These are phyloP conservation scores for Marronus borbonicus DNA, from an alignment of 2,888 invertebrate species.

Conservation along the genomic window DNA sequence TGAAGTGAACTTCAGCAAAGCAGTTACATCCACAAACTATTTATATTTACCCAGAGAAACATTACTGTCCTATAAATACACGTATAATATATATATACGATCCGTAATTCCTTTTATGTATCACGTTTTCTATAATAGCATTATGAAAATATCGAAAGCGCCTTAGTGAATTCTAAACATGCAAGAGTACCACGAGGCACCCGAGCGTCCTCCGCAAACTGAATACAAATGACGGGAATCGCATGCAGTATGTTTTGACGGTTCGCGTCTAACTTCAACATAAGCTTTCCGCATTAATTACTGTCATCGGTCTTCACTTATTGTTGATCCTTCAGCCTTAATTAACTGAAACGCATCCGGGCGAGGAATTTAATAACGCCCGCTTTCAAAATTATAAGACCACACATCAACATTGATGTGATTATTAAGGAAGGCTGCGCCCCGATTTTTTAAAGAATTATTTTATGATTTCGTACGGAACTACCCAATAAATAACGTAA, in stretches of 20 bases:
- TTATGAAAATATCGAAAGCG: conserved; percentile 40
- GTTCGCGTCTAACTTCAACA: conserved; percentile 58
- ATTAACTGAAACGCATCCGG: conserved; percentile 56
- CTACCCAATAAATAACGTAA: too few species aligned
- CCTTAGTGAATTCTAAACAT: conserved; percentile 32
- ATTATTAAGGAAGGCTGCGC: not conserved
- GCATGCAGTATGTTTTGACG: conserved; percentile 58
- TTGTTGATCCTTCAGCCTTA: conserved; percentile 57
- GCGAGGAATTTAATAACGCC: conserved; percentile 54
- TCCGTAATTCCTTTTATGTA: conserved; percentile 21
- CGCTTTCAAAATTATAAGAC: conserved; percentile 8
- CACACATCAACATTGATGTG: not conserved
- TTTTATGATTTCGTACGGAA: not conserved
- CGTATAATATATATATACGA: not conserved
- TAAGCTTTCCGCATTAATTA: conserved; percentile 60
- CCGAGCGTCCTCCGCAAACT: conserved; percentile 17
- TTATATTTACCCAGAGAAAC: too few species aligned
- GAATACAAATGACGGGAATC: conserved; percentile 55
- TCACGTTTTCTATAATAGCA: conserved; percentile 40
- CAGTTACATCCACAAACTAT: too few species aligned
- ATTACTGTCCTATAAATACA: too few species aligned
- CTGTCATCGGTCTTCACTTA: conserved; percentile 59
- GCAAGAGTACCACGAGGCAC: not conserved
- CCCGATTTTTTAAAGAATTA: not conserved
- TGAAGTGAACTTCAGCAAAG: too few species aligned